A percentile compares a stretch with the other conserved stretches of the same genome.
These are phyloP conservation scores for Malurus alboscapulatus DNA, from an alignment of 2,113 vertebrate species.

Conservation along the genomic window DNA sequence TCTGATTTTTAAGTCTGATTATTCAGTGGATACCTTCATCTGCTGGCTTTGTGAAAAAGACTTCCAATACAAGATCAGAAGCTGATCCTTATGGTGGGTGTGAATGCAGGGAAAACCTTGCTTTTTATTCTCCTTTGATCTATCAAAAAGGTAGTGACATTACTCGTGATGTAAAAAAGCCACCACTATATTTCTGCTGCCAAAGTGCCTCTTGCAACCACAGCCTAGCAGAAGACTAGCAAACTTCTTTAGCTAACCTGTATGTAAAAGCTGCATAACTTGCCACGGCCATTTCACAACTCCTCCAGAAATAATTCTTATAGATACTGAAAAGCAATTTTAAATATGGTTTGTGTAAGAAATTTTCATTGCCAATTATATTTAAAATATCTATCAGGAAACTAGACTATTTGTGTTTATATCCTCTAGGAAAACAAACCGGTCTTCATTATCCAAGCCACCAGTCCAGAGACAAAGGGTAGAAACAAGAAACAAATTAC, in stretches of 20 bases:
- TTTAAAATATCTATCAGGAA: conserved; percentile 48
- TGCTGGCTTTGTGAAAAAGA: background rate
- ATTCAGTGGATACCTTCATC: background rate
- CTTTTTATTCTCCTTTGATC: conserved; percentile 12
- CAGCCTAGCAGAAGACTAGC: background rate
- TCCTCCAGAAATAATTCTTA: conserved; percentile 58
- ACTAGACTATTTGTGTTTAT: conserved; percentile 46
- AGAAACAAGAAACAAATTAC: conserved; percentile 71
- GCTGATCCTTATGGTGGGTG: background rate
- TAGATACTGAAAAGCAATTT: conserved; percentile 53
- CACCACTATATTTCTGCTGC: background rate
- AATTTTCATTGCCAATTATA: conserved; percentile 58
- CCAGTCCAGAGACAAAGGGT: conserved; percentile 66
- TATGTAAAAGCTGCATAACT: background rate
- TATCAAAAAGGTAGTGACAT: conserved; percentile 10
- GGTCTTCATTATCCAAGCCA: conserved; percentile 66
- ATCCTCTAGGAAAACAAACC: conserved; percentile 52
- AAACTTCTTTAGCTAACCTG: conserved; percentile 19
- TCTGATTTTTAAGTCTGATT: background rate
- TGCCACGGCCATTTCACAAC: conserved; percentile 32
- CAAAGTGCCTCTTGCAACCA: background rate
- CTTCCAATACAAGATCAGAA: background rate
- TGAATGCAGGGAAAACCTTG: background rate
- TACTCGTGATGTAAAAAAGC: background rate
- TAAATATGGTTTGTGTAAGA: conserved; percentile 40